Evolutionary conservation across 1,140 invertebrate species (phyloP).

Genomic region (Rhagoletis pomonella): DNA sequence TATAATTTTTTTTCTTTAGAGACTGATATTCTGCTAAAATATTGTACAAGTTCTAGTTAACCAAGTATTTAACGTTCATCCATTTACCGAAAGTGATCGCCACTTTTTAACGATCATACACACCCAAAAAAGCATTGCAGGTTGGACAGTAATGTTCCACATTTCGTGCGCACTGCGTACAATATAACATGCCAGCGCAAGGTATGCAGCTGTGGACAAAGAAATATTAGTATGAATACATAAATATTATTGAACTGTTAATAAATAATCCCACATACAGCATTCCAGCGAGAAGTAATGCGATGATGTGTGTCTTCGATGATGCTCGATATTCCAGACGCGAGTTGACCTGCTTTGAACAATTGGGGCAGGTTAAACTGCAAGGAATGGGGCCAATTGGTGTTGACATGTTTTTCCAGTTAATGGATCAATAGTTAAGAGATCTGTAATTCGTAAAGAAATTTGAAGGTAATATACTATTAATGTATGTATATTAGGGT

Average conservation of each 20-base stretch:
- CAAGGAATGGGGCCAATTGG: constrained; percentile 34
- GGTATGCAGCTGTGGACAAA: constrained; percentile 74
- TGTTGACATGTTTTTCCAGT: background rate
- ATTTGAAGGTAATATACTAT: too few relatives aligned
- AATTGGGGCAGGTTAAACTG: constrained; percentile 22
- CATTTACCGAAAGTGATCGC: too few relatives aligned
- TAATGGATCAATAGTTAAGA: background rate
- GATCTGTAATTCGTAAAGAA: too few relatives aligned
- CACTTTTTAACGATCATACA: constrained; percentile 33
- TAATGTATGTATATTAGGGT: too few relatives aligned
- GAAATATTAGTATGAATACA: background rate
- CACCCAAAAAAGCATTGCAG: constrained; percentile 75
- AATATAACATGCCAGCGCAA: constrained; percentile 80
- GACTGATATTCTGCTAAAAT: too few relatives aligned
- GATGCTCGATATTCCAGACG: constrained; percentile 2
- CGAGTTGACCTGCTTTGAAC: background rate
- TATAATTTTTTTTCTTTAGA: too few relatives aligned
- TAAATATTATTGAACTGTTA: too few relatives aligned
- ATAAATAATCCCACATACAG: background rate
- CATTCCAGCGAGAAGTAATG: constrained; percentile 21
- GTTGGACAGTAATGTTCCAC: constrained; percentile 81
- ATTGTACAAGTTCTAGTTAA: too few relatives aligned
- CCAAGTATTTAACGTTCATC: too few relatives aligned
- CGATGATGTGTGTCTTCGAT: background rate
- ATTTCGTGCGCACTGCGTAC: constrained; percentile 78